These are phyloP conservation scores for Eupsittula cactorum DNA, from an alignment of 2,113 vertebrate species.

Conservation along the genomic window DNA sequence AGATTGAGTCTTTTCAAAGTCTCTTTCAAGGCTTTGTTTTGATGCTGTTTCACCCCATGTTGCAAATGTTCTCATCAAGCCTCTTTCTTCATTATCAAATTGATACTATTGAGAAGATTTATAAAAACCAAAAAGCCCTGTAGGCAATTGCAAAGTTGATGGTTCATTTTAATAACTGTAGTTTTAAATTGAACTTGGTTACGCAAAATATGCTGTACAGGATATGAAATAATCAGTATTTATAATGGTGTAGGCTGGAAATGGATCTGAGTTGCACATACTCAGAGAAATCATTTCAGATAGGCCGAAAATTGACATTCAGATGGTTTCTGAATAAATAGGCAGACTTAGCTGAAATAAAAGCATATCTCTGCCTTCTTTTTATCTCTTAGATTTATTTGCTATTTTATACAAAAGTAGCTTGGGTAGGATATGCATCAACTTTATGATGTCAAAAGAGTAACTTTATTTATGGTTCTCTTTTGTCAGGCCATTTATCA, in stretches of 20 bases:
- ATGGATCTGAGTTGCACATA: background rate
- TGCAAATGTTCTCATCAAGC: background rate
- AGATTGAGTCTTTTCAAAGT: background rate
- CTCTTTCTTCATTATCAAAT: slow-evolving; percentile 11
- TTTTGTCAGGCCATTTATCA: slow-evolving; percentile 50
- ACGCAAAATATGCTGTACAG: background rate
- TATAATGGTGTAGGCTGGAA: background rate
- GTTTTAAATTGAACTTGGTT: background rate
- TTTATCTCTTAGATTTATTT: slow-evolving; percentile 58
- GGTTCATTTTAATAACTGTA: slow-evolving; percentile 4
- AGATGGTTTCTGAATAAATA: slow-evolving; percentile 23
- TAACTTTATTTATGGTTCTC: slow-evolving; percentile 33
- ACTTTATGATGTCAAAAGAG: slow-evolving; percentile 13
- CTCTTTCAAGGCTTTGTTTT: background rate
- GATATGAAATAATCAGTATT: slow-evolving; percentile 37
- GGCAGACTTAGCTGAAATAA: slow-evolving; percentile 28
- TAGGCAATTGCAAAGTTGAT: background rate
- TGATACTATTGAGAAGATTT: background rate
- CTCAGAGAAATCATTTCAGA: background rate
- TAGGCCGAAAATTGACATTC: background rate
- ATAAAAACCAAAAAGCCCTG: background rate
- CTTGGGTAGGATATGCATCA: slow-evolving; percentile 21
- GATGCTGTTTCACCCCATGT: background rate
- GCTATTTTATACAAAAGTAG: slow-evolving; percentile 26
- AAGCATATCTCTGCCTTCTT: slow-evolving; percentile 16